Evolutionary conservation across 37 sponge, comb jelly and placozoan species (phyloP).

Genomic region (Beroe forskalii): DNA sequence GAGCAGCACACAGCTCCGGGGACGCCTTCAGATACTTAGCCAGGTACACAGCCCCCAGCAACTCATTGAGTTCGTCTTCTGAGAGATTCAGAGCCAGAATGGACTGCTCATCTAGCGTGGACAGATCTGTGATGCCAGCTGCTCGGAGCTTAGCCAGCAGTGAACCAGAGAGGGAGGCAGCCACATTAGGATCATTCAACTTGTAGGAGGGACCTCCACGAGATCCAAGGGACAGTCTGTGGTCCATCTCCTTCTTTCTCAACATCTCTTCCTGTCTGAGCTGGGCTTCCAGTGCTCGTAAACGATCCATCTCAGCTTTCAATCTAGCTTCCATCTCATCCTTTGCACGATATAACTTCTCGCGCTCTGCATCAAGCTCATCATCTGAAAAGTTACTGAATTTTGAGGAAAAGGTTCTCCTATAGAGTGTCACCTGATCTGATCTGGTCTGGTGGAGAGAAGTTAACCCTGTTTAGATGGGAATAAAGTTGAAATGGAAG

Average conservation of each 20-base stretch:
- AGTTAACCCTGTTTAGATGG: no score
- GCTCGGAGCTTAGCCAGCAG: constrained; percentile 20
- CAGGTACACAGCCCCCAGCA: constrained; percentile 27
- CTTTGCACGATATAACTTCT: constrained; percentile 1
- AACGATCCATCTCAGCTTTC: constrained; percentile 4
- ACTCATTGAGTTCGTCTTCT: constrained; percentile 36
- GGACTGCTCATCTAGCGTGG: constrained; percentile 8
- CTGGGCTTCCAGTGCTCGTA: not conserved
- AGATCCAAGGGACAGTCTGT: constrained; percentile 30
- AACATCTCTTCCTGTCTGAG: constrained; percentile 8
- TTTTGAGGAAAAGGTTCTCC: not conserved
- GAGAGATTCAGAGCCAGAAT: constrained; percentile 36
- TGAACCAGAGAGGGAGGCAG: constrained; percentile 19
- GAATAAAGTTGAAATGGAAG: no score
- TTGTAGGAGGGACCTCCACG: constrained; percentile 13
- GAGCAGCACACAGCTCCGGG: not conserved
- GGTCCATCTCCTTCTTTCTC: not conserved
- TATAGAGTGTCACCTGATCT: no score
- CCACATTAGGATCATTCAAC: constrained; percentile 33
- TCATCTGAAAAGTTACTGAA: constrained; percentile 35
- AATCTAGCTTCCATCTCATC: constrained; percentile 43
- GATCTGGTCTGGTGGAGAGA: no score
- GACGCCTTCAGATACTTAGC: constrained; percentile 57
- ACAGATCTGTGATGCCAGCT: constrained; percentile 32
- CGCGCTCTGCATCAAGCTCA: not conserved